Conservation (phyloP, 2,113 vertebrate species). For the Vulpes ferrilata region DNA sequence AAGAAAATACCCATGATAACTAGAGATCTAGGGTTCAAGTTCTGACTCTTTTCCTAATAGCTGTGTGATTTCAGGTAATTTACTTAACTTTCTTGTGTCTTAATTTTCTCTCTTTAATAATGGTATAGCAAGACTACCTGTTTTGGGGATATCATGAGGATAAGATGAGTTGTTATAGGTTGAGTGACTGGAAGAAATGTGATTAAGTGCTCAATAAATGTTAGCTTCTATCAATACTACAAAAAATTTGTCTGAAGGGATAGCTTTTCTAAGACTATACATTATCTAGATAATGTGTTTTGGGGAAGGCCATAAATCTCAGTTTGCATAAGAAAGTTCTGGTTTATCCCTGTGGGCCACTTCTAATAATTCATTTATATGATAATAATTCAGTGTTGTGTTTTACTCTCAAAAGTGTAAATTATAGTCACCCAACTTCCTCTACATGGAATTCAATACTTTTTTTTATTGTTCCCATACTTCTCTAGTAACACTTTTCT, state of each 20-base stretch:
- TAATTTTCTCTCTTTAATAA: background rate
- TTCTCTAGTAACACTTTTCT: background rate
- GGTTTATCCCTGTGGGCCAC: background rate
- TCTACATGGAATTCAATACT: background rate
- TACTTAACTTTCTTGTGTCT: background rate
- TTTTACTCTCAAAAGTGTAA: background rate
- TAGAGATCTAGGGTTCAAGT: background rate
- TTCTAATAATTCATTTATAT: background rate
- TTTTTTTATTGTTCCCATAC: background rate
- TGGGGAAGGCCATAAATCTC: background rate
- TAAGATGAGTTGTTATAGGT: background rate
- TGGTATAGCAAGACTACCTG: background rate
- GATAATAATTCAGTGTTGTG: background rate
- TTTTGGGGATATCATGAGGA: background rate
- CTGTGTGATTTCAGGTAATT: background rate
- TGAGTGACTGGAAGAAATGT: background rate
- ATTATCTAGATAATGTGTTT: background rate
- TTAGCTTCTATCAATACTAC: background rate
- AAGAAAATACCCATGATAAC: background rate
- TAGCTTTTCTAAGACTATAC: background rate
- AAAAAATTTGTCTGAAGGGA: background rate
- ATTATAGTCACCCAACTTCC: background rate
- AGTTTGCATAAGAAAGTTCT: background rate
- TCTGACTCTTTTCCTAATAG: background rate
- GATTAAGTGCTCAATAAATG: background rate